Conservation (phyloP, 2,797 vertebrate species). For the Telmatherina bonti region DNA sequence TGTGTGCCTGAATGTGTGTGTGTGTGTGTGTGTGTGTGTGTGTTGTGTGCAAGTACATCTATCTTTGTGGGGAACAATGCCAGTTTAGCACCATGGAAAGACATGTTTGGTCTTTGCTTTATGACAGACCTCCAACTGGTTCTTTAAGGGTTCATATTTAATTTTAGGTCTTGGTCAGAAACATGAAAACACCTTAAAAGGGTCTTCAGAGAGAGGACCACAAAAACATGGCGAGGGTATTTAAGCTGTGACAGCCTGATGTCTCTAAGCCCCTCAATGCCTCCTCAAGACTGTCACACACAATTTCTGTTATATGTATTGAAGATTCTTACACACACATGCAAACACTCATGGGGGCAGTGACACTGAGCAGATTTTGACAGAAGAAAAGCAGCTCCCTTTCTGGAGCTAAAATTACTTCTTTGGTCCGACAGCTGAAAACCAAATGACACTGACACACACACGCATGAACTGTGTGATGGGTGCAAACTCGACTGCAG, state of each 20-base stretch:
- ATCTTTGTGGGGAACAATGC: neutral
- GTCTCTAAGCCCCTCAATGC: slow-evolving; percentile 20
- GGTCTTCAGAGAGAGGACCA: neutral
- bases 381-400: slow-evolving; percentile 21
- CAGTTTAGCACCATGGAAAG: neutral
- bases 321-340: neutral
- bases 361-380: slow-evolving; percentile 25
- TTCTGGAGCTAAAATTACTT: slow-evolving; percentile 11
- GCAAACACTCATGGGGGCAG: slow-evolving; percentile 14
- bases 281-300: slow-evolving; percentile 23
- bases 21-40: slow-evolving; percentile 7
- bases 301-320: neutral
- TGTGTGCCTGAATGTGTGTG: slow-evolving; percentile 12
- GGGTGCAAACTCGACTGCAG: too few species aligned
- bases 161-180: neutral
- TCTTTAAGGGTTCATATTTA: neutral
- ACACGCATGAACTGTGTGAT: too few species aligned
- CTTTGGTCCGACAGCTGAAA: slow-evolving; percentile 4
- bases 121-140: neutral
- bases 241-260: slow-evolving; percentile 27
- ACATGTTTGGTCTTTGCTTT: neutral
- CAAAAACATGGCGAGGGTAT: neutral
- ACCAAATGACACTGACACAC: slow-evolving; percentile 8
- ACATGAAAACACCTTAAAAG: neutral
- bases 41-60: neutral